Evolutionary conservation across 2,113 vertebrate species (phyloP).

Genomic region (Gila orcuttii): DNA sequence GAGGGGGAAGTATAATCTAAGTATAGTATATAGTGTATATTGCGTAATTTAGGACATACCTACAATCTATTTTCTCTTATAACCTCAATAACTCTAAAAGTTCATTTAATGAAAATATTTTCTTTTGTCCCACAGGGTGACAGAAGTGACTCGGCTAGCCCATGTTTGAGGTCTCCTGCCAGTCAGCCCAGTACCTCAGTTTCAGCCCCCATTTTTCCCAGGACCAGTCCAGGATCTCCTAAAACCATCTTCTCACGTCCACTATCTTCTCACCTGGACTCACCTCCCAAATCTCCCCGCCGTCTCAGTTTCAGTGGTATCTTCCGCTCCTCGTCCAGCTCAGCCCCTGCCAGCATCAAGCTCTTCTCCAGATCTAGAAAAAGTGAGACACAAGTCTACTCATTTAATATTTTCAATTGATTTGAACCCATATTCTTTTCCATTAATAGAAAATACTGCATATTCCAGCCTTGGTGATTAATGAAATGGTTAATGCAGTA

Average conservation of each 20-base stretch:
- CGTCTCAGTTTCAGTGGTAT: conserved; percentile 95
- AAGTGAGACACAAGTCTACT: conserved; percentile 79
- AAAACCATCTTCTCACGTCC: conserved; percentile 88
- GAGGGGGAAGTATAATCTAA: no score
- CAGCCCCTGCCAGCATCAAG: conserved; percentile 84
- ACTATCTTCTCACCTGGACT: conserved; percentile 78
- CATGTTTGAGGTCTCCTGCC: conserved; percentile 77
- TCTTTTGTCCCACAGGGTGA: conserved; percentile 77
- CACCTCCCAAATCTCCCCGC: conserved; percentile 91
- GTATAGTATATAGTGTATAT: no score
- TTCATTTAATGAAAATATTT: background rate
- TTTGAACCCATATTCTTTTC: background rate
- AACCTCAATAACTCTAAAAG: background rate
- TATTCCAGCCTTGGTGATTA: background rate
- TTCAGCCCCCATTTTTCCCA: conserved; percentile 83
- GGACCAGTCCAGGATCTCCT: conserved; percentile 82
- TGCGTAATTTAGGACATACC: no score
- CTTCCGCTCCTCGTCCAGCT: conserved; percentile 87
- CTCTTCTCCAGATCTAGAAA: conserved; percentile 94
- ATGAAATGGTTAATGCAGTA: background rate
- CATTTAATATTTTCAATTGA: background rate
- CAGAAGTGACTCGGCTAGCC: conserved; percentile 78
- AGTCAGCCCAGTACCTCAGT: conserved; percentile 79
- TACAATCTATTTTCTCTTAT: background rate
- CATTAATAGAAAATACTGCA: background rate